Base-by-base conservation (phyloP, 1,140 invertebrate genomes). In the Drosophila chauvacae region DNA sequence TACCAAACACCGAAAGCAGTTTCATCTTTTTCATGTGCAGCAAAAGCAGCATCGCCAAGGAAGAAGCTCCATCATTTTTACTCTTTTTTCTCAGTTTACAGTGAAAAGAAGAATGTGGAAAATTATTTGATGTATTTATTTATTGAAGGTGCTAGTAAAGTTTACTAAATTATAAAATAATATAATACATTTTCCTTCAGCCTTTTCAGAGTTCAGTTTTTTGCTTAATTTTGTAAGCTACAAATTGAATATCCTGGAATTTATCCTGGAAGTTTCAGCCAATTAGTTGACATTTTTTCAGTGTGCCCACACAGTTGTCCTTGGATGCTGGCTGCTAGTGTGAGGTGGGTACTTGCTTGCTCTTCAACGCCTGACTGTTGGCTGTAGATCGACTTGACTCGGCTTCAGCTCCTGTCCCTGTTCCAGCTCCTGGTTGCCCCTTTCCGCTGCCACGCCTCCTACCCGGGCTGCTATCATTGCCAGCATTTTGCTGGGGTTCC, bases 1-100 rank as follows among this genome's bases (percentile, higher is more conserved):
- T 77, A 77, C 70, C 51, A 69, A 57, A 51, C 69, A 80, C 72
- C 72, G 35, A 63, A 41, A 83, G 77, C 80, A 84, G 68, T 77
- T 84, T 87, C 80, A 87, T 88, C 84, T 87, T 83, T 87, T 87
- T 87, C 76, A 86, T 70, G 81, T 85, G 81, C 77, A 81, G 63
- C 53, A 53, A 61, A 53, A 65, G 75, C 68, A 72, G 69, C 69
- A 53, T 58, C 47, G 62, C 47, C 48, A 77, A 45, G 42, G 30
- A 45, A 77, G 64, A 39, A 73, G 84, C 83, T 88, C 74, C 77
- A 88, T 87, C 80, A 88, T 88, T 82, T 86, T 83, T 86, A 74
- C 73, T 81, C 75, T 69, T 76, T 66, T 44, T 18, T 50, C 66
- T 53, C 23, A 66, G 35, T 55, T 37, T 37, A 61, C 50, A 58